Percentiles rank a stretch among this genome's conserved stretches.
Conservation (phyloP, 2,113 vertebrate genomes). For the Physeter macrocephalus region DNA sequence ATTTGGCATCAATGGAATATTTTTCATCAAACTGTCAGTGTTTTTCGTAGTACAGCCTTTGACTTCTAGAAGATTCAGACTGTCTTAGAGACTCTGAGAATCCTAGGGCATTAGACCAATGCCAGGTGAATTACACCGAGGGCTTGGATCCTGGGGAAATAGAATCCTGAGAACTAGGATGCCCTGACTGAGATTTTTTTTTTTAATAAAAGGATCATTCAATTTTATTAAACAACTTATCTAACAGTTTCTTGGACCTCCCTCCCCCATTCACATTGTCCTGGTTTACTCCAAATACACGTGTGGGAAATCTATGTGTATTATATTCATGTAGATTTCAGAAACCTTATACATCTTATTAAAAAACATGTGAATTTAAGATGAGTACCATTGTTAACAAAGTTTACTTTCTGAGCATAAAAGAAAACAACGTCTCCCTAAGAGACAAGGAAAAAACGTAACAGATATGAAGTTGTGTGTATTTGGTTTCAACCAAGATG, state of each 20-base stretch:
- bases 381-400: not conserved
- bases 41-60: not conserved
- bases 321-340: not conserved
- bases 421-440: not conserved
- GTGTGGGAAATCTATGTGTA: not conserved
- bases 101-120: not conserved
- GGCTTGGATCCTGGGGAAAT: not conserved
- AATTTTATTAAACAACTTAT: conserved; percentile 30
- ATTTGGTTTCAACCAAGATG: not conserved
- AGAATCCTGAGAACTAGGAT: not conserved
- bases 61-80: not conserved
- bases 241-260: conserved; percentile 9
- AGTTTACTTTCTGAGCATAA: not conserved
- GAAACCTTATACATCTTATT: not conserved
- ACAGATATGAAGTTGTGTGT: not conserved
- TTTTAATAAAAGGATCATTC: not conserved
- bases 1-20: conserved; percentile 6
- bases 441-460: not conserved
- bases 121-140: not conserved
- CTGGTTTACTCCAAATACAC: not conserved
- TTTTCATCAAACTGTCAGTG: not conserved
- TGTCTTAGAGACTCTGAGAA: not conserved
- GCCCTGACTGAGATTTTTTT: too few relatives aligned
- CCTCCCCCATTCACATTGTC: not conserved
- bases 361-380: conserved; percentile 30